These are phyloP conservation scores for Pseudorectes ferrugineus DNA, from an alignment of 2,113 vertebrate genomes.

Conservation along the genomic window DNA sequence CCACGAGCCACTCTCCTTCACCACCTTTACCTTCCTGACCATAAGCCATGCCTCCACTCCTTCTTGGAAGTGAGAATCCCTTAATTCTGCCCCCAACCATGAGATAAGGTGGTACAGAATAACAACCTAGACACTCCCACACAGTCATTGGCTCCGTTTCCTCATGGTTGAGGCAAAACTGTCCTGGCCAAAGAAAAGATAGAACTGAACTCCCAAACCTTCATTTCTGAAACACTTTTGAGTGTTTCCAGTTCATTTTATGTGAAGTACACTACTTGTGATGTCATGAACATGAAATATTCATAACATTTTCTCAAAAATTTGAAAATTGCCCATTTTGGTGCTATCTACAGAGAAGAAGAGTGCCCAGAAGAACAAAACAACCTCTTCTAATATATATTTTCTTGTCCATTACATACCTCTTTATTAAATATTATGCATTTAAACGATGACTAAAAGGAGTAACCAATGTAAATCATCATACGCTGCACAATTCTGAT, in stretches of 20 bases:
- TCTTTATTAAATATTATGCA: background rate
- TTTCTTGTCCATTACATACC: accelerated
- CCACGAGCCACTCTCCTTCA: accelerated
- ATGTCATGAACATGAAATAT: background rate
- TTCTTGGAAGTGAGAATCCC: background rate
- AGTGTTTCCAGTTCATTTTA: background rate
- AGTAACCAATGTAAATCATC: background rate
- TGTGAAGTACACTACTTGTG: background rate
- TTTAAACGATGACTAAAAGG: background rate
- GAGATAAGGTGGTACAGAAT: background rate
- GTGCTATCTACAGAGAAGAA: background rate
- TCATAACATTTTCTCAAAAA: background rate
- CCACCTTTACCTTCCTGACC: accelerated
- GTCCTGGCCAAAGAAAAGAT: background rate
- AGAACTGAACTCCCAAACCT: background rate
- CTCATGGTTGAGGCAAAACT: background rate
- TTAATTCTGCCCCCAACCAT: accelerated
- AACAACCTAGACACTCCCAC: background rate
- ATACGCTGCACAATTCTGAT: accelerated
- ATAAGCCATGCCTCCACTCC: background rate
- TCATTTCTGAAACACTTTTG: background rate
- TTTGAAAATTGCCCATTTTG: background rate
- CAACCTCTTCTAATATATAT: background rate
- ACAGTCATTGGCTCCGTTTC: accelerated
- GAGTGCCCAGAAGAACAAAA: background rate